phyloP scores from a whole-genome alignment of 2,797 vertebrate genomes.

The Microctenopoma stevenorrisi region DNA sequence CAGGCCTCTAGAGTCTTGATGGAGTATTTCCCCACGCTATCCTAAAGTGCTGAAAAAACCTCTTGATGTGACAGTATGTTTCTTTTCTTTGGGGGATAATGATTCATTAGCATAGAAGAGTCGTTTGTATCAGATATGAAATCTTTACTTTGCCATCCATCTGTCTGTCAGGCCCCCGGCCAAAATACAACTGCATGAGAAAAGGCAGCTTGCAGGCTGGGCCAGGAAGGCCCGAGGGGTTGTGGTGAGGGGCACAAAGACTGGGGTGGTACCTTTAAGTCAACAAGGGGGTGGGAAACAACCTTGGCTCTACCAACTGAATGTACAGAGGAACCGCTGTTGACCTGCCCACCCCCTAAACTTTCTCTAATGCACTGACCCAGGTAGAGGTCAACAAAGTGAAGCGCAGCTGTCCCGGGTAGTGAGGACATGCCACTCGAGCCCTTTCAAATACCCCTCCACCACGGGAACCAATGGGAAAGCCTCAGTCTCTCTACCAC shows the following conservation, averaged over 20 bases:
- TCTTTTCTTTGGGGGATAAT: conserved; percentile 62
- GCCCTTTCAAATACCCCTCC: conserved; percentile 41
- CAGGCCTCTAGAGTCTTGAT: conserved; percentile 60
- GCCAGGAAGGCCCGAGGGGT: conserved; percentile 38
- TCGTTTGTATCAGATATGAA: conserved; percentile 69
- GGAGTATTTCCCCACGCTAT: conserved; percentile 64
- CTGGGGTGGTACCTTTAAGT: conserved; percentile 52
- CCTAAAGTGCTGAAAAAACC: conserved; percentile 70
- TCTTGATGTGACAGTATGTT: conserved; percentile 66
- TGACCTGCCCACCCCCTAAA: conserved; percentile 61
- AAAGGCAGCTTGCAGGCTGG: conserved; percentile 67
- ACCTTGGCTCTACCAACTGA: conserved; percentile 73
- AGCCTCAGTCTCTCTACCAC: conserved; percentile 49
- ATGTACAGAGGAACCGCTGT: conserved; percentile 81
- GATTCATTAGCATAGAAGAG: conserved; percentile 70
- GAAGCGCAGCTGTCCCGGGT: conserved; percentile 63
- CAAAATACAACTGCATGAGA: conserved; percentile 69
- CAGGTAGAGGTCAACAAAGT: conserved; percentile 72
- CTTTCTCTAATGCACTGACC: conserved; percentile 73
- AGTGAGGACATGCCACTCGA: conserved; percentile 60
- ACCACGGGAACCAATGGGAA: conserved; percentile 48
- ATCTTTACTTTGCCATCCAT: conserved; percentile 68
- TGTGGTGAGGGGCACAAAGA: conserved; percentile 50
- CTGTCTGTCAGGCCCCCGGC: conserved; percentile 57
- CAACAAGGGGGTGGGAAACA: conserved; percentile 45